These are phyloP conservation scores for Spermophilus dauricus DNA, from an alignment of 2,113 vertebrate genomes.

Conservation along the genomic window DNA sequence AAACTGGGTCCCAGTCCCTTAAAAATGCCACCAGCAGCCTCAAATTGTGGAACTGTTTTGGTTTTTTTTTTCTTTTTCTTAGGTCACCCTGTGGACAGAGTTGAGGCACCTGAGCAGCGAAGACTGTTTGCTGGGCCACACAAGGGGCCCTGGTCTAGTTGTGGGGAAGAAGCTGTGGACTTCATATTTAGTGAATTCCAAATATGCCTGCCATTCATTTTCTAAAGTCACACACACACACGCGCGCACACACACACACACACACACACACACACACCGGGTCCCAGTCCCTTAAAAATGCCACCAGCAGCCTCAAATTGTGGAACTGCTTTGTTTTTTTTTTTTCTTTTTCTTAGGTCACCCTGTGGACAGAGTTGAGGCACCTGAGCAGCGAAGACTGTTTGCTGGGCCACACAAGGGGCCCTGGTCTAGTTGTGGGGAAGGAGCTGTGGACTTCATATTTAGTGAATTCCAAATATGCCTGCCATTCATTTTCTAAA, in stretches of 20 bases:
- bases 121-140: rapidly evolving
- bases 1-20: no score
- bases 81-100: neutral
- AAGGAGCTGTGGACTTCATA: rapidly evolving
- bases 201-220: neutral
- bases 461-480: rapidly evolving
- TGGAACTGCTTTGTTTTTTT: rapidly evolving
- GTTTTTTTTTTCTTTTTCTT: neutral
- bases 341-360: neutral
- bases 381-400: rapidly evolving
- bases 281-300: neutral
- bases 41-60: rapidly evolving
- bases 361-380: neutral
- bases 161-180: rapidly evolving
- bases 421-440: neutral
- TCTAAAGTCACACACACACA: neutral
- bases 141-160: neutral
- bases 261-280: no score
- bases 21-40: neutral
- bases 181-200: rapidly evolving
- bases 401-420: rapidly evolving
- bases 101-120: rapidly evolving
- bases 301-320: rapidly evolving
- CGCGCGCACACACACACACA: no score
- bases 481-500: neutral